Base-by-base conservation (phyloP, 2,888 invertebrate genomes). In the Xestia ashworthii region DNA sequence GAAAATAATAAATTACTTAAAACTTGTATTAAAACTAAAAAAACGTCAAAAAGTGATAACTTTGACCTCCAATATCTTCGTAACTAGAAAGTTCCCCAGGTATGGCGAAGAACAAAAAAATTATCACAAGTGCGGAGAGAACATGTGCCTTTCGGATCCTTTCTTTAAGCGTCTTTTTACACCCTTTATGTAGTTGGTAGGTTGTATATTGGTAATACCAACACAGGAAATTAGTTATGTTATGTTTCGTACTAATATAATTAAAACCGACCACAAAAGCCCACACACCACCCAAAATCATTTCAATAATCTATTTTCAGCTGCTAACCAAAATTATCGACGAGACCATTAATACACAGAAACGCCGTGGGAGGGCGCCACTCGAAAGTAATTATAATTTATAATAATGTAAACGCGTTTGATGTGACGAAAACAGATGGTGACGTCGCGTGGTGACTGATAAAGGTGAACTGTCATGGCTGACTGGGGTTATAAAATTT, bases 281-380 rank as follows among this genome's bases (percentile, higher is more conserved):
- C 32, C 1, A 25, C 60, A 41, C 46, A 60, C 25, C 11, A 71
- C 48, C 25, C 22, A 55, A 69, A 64, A 71, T 60, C 1, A 41
- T 71, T 69, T 58, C 22, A 69, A 60, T 69, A 71, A 71, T 72
- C 69, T 38, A 74, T 74, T 62, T 58, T 53, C 32, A 68, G 71
- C 22, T 46, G 19, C 67, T 65, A 67, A 65, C 72, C 19, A 68
- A 62, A 73, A 87, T 87, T 72, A 87, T 73, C 46, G 50, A 76
- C 22, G 25, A 38, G 64, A 73, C 72, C 60, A 81, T 70, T 83
- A 83, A 85, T 79, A 70, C 67, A 67, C 85, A 58, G 50, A 75
- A 89, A 78, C 88, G 65, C 73, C 80, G 80, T 78, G 86, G 86
- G 87, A 83, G 87, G 89, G 86, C 86, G 71, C 76, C 76, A 74